Evolutionary conservation across 1,140 invertebrate genomes (phyloP), one percentile per base, ranked within the genome.

Genomic region (Pseudomyrmex sp.): DNA sequence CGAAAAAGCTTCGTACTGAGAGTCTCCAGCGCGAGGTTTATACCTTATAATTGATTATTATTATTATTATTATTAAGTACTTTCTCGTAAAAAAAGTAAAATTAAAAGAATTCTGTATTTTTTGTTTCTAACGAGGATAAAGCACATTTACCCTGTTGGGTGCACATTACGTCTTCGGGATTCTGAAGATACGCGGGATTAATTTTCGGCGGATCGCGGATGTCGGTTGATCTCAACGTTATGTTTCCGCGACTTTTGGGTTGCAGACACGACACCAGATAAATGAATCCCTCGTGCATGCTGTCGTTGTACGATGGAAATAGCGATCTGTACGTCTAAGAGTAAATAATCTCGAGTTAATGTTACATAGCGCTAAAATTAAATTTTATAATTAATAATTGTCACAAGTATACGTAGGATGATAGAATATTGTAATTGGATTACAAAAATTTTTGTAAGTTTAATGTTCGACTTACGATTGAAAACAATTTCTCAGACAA

Each of bases 111-210:
- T 35, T 35, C 4, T 35, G 7, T 35, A 7, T 35, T 35, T 26
- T 35, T 35, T 4, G 4, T 35, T 35, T 35, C 5, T 35, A 35
- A 35, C 35, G 35, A 35, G 35, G 5, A 35, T 7, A 35, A 35
- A 68, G 23, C n/a, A 12, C 12, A 4, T 18, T 61, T 90, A 96
- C 96, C 96, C 91, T 93, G 93, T 15, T 96, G 94, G 74, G 96
- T 96, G 88, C 96, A 97, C 8, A 90, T 84, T 4, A 97, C 91
- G 89, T 97, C 97, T 13, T 94, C 92, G 0, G 92, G 84, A 2
- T 95, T 88, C 13, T 95, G 92, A n/a, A 98, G 92, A 90, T 97
- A 98, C 61, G 96, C 96, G 0, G 97, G 97, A 93, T 98, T 96
- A 18, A 98, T 97, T 7, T 95, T 91, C 0, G 97, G 97, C n/a